Percentiles rank a stretch among this genome's conserved stretches.
These are phyloP conservation scores for Melanotaenia duboulayi DNA, from an alignment of 2,113 vertebrate genomes.

Conservation along the genomic window DNA sequence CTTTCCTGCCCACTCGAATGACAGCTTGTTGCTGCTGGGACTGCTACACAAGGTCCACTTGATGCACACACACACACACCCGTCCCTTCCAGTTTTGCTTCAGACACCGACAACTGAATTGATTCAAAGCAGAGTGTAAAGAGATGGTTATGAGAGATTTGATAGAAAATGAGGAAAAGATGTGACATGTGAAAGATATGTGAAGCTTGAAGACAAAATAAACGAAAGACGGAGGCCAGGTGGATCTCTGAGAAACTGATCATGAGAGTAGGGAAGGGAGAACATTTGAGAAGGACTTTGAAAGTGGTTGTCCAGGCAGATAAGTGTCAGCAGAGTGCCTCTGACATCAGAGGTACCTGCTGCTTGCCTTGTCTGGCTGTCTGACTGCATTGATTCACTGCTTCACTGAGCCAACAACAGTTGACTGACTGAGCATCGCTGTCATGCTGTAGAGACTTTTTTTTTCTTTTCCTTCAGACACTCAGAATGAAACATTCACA, in stretches of 20 bases:
- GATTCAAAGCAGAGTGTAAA: constrained; percentile 34
- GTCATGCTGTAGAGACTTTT: constrained; percentile 19
- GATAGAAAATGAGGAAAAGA: constrained; percentile 30
- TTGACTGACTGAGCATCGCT: constrained; percentile 40
- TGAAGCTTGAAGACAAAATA: constrained; percentile 30
- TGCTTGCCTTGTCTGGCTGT: constrained; percentile 59
- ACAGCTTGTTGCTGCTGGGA: constrained; percentile 82
- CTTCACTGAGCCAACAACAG: constrained; percentile 54
- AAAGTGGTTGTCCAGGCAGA: constrained; percentile 60
- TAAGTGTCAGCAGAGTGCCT: constrained; percentile 58
- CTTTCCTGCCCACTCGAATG: constrained; percentile 84
- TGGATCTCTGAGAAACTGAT: constrained; percentile 21
- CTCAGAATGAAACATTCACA: constrained; percentile 24
- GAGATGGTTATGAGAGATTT: constrained; percentile 49
- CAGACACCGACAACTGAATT: constrained; percentile 26
- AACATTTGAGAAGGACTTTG: constrained; percentile 40
- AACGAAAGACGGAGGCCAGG: constrained; percentile 2
- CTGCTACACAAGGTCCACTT: constrained; percentile 74
- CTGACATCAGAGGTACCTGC: constrained; percentile 69
- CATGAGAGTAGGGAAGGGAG: constrained; percentile 7
- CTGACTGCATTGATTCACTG: constrained; percentile 58
- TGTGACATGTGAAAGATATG: constrained; percentile 34
- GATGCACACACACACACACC: constrained; percentile 59
- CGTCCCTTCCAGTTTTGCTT: constrained; percentile 43
- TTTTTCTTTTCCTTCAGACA: neutral